Evolutionary conservation across 2,797 vertebrate species (phyloP).

Genomic region (Gymnothorax reevesii): DNA sequence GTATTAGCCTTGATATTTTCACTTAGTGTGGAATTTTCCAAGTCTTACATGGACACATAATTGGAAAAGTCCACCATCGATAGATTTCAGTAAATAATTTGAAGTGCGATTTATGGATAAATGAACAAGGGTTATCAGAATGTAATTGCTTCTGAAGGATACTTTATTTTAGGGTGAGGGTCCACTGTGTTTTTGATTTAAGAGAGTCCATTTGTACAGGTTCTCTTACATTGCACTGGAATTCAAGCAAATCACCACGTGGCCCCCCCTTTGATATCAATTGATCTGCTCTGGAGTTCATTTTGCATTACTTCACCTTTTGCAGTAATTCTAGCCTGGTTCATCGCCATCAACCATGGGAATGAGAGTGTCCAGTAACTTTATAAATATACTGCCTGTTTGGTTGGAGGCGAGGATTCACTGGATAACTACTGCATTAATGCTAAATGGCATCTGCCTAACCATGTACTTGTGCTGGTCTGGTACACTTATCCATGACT

Average conservation of each 20-base stretch:
- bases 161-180: background rate
- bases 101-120: slow-evolving; percentile 41
- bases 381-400: background rate
- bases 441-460: background rate
- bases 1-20: slow-evolving; percentile 11
- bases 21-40: slow-evolving; percentile 11
- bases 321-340: background rate
- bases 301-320: background rate
- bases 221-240: background rate
- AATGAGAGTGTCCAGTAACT: background rate
- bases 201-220: background rate
- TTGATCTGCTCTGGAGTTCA: background rate
- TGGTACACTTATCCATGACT: background rate
- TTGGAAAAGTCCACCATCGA: slow-evolving; percentile 34
- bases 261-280: too few species aligned
- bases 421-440: background rate
- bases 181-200: background rate
- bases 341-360: background rate
- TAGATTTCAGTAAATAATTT: slow-evolving; percentile 34
- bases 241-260: background rate
- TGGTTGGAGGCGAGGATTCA: background rate
- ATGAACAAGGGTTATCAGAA: slow-evolving; percentile 29
- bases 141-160: slow-evolving; percentile 42
- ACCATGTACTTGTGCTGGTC: background rate
- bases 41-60: slow-evolving; percentile 36